phyloP scores from a whole-genome alignment of 2,888 invertebrate genomes.

The Balanococcus diminutus region DNA sequence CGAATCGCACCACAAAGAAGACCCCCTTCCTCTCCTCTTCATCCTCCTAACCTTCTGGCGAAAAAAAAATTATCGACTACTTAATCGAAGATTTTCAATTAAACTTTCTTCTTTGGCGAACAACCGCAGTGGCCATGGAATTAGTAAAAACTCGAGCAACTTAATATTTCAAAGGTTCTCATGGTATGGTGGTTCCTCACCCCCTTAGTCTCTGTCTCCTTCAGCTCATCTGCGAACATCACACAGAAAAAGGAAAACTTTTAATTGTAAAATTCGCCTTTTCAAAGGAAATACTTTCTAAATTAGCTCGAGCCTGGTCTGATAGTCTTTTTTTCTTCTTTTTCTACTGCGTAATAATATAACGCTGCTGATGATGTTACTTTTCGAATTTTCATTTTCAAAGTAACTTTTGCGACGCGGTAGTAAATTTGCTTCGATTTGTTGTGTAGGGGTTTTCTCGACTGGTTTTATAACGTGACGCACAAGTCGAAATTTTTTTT shows the following conservation, averaged over 20 bases:
- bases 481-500: neutral
- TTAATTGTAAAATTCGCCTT: constrained; percentile 10
- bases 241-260: neutral
- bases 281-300: neutral
- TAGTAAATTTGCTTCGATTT: neutral
- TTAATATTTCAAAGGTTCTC: neutral
- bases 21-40: neutral
- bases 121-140: neutral
- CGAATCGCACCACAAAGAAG: neutral
- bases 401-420: neutral
- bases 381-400: neutral
- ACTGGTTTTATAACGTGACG: neutral
- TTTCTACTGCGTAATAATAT: neutral
- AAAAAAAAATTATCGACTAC: neutral
- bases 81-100: constrained; percentile 8
- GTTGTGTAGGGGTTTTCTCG: neutral
- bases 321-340: neutral
- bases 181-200: neutral
- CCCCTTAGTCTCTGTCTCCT: too few relatives aligned
- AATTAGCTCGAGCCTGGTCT: neutral
- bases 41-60: neutral
- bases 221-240: neutral
- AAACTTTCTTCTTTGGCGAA: neutral
- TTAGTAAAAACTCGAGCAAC: neutral
- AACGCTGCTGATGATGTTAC: neutral